These are phyloP conservation scores for Anguilla megastoma DNA, from an alignment of 2,797 vertebrate genomes.

Conservation along the genomic window DNA sequence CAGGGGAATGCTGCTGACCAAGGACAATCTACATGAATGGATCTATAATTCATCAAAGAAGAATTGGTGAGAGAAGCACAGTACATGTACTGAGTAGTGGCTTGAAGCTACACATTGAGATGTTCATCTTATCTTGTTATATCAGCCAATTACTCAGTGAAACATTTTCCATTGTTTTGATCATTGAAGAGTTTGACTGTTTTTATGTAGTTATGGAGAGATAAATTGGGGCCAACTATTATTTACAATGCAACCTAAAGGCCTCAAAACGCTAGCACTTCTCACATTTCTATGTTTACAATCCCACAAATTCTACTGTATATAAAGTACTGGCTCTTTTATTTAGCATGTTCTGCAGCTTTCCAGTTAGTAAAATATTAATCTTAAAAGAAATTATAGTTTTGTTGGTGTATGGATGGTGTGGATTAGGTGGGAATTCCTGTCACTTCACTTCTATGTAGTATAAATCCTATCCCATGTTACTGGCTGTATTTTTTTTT, in stretches of 20 bases:
- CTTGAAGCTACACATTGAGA: slow-evolving; percentile 29
- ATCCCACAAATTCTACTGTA: neutral
- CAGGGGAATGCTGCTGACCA: slow-evolving; percentile 34
- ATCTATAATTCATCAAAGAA: slow-evolving; percentile 42
- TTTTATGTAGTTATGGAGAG: neutral
- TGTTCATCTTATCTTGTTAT: slow-evolving; percentile 15
- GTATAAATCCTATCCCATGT: neutral
- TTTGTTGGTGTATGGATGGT: neutral
- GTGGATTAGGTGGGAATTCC: neutral
- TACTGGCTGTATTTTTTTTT: neutral
- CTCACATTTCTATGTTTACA: neutral
- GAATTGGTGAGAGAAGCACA: slow-evolving; percentile 25
- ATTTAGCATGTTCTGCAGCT: no score
- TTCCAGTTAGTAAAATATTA: no score
- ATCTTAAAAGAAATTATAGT: no score
- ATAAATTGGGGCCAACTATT: neutral
- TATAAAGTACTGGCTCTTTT: neutral
- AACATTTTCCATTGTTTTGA: neutral
- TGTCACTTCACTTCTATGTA: no score
- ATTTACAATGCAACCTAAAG: neutral
- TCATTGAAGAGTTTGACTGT: neutral
- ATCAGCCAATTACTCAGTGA: neutral
- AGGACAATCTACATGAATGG: slow-evolving; percentile 24
- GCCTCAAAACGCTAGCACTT: neutral
- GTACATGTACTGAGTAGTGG: slow-evolving; percentile 22